Evolutionary conservation across 2,113 vertebrate species (phyloP).

Genomic region (Pseudorectes ferrugineus): DNA sequence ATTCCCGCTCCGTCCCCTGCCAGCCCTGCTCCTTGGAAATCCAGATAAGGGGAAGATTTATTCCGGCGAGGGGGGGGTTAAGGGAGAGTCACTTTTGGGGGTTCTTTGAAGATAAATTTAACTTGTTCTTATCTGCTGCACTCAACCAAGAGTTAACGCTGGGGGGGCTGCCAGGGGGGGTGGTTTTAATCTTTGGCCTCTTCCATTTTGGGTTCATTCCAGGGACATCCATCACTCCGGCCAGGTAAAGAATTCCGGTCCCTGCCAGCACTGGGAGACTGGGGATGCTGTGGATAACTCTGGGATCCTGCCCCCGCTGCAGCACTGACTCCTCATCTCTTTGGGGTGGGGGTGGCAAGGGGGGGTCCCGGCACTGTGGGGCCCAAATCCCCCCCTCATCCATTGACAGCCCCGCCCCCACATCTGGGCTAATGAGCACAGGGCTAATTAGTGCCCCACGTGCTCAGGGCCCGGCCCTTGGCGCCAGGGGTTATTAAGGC

Average conservation of each 20-base stretch:
- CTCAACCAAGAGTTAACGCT: not conserved
- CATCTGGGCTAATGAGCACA: not conserved
- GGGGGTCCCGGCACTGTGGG: accelerated
- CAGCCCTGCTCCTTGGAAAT: slow-evolving; percentile 7
- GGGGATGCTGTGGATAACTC: not conserved
- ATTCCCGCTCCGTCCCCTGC: not conserved
- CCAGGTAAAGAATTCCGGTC: not conserved
- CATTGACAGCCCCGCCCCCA: not conserved
- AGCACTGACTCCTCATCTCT: not conserved
- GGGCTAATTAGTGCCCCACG: not conserved
- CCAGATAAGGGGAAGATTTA: slow-evolving; percentile 67
- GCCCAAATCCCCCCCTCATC: not conserved
- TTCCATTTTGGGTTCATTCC: slow-evolving; percentile 15
- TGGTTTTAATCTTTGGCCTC: slow-evolving; percentile 8
- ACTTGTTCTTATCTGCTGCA: slow-evolving; percentile 57
- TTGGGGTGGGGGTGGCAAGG: not conserved
- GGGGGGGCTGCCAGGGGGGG: not conserved
- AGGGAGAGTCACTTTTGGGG: slow-evolving; percentile 33
- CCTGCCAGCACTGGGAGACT: not conserved
- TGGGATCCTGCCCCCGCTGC: accelerated
- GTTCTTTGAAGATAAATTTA: slow-evolving; percentile 65
- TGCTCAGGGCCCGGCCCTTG: not conserved
- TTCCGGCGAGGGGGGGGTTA: not conserved
- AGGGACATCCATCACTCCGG: not conserved
- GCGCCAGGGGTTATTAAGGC: not conserved